phyloP scores from a whole-genome alignment of 2,888 invertebrate genomes.

The Lepas anatifera region DNA sequence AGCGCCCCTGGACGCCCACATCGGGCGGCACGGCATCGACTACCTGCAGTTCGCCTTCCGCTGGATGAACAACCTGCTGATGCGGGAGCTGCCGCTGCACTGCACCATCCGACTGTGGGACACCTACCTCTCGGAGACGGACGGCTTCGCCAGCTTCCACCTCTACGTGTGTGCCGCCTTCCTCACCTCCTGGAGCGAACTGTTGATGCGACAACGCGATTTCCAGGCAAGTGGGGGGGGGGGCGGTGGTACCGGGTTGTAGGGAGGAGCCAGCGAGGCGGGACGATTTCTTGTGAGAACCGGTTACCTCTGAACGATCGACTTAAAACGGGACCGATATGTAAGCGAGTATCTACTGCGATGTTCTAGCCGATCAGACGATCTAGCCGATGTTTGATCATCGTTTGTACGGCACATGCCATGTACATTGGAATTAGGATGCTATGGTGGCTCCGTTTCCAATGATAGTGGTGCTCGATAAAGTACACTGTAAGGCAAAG shows the following conservation, averaged over 20 bases:
- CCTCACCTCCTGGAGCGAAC: slow-evolving; percentile 81
- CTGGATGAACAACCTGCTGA: slow-evolving; percentile 99
- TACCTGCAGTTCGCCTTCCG: slow-evolving; percentile 98
- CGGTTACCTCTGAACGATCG: too few relatives aligned
- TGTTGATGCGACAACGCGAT: slow-evolving; percentile 78
- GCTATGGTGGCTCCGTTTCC: too few relatives aligned
- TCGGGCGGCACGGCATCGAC: slow-evolving; percentile 86
- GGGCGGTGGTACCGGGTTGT: neutral
- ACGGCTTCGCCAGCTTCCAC: slow-evolving; percentile 94
- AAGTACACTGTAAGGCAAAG: too few relatives aligned
- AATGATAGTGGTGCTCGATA: too few relatives aligned
- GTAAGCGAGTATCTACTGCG: too few relatives aligned
- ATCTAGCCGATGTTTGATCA: too few relatives aligned
- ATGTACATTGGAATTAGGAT: too few relatives aligned
- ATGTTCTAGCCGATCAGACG: too few relatives aligned
- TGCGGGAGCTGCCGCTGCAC: slow-evolving; percentile 87
- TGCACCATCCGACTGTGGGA: slow-evolving; percentile 98
- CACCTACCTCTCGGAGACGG: slow-evolving; percentile 91
- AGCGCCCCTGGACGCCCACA: slow-evolving; percentile 79
- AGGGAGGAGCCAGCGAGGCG: too few relatives aligned
- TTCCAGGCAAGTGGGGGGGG: slow-evolving; percentile 60
- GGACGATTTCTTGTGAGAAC: too few relatives aligned
- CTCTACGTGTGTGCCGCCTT: slow-evolving; percentile 99
- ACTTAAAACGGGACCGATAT: too few relatives aligned
- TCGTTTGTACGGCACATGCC: too few relatives aligned